Conservation (phyloP, 1,140 invertebrate species). For the Zaprionus vittiger region DNA sequence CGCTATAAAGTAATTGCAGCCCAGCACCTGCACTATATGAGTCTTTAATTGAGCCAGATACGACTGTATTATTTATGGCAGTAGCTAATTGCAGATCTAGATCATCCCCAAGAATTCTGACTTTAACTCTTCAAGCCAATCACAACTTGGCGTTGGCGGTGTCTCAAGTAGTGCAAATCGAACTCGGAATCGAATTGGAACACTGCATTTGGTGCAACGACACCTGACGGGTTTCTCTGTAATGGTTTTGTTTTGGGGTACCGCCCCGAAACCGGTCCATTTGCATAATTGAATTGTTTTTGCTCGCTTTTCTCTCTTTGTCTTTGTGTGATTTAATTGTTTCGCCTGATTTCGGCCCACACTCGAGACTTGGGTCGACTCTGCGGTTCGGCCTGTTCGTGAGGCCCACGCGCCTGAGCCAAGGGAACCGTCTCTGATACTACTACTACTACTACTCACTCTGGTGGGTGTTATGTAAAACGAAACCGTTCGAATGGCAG, state of each 20-base stretch:
- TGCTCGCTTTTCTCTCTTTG: constrained; percentile 5
- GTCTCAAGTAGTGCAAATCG: background rate
- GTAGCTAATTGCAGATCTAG: constrained; percentile 63
- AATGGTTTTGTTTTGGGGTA: background rate
- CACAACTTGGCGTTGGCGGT: background rate
- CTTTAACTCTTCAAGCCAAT: constrained; percentile 53
- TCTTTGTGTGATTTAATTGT: constrained; percentile 57
- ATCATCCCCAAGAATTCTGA: constrained; percentile 57
- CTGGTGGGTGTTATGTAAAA: constrained; percentile 34
- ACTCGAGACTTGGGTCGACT: constrained; percentile 21
- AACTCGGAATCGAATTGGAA: background rate
- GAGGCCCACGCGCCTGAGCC: constrained; percentile 23
- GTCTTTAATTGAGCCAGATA: constrained; percentile 10
- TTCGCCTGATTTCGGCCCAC: constrained; percentile 49
- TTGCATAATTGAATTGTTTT: constrained; percentile 52
- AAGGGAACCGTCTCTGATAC: constrained; percentile 11
- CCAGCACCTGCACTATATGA: constrained; percentile 57
- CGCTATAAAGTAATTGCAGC: constrained; percentile 67
- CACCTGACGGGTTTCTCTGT: constrained; percentile 29
- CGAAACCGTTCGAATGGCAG: constrained; percentile 20
- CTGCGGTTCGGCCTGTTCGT: background rate
- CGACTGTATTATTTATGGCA: constrained; percentile 57
- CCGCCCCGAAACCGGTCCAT: constrained; percentile 34
- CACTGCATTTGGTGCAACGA: constrained; percentile 35
- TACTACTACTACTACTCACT: background rate